Evolutionary conservation across 2,113 vertebrate genomes (phyloP), one percentile per base, ranked within the genome.

Genomic region (Rhynchomys soricoides): DNA sequence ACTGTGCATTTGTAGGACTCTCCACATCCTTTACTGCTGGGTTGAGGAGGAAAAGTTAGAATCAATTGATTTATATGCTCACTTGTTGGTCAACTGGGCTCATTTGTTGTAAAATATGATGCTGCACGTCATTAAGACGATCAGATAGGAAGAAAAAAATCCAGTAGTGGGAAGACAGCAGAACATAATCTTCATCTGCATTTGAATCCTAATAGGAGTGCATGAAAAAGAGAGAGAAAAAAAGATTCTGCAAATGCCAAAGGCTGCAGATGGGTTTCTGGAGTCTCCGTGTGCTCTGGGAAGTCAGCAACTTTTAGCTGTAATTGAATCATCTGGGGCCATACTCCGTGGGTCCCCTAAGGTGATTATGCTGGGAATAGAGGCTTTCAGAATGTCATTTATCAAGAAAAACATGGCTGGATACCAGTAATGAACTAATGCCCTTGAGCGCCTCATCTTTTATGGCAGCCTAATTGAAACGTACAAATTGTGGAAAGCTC

Each of bases 371-470:
- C 94, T 97, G 95, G 96, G 98, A 98, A 98, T 73, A 96, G 97
- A 98, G 97, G 98, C 97, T 98, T 98, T 98, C 98, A 98, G 97
- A 98, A 98, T 95, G 97, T 97, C 98, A 98, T 98, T 98, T 98
- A 97, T 97, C 96, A 98, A 98, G 97, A 97, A 98, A 98, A 98
- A 98, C 97, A 97, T 97, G 98, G 97, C 98, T 98, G 97, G 98
- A 97, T 97, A 97, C 98, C 96, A 98, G 98, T 98, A 98, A 98
- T 98, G 98, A 98, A 98, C 97, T 90, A 96, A 94, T 96, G 97
- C 97, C 98, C 97, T 96, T 75, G 89, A 98, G 98, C 97, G 95
- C 97, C 97, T 97, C 34, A 98, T 98, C 98, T 98, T 98, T 98
- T 97, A 98, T 92, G 87, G 45, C 90, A 97, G 97, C 96, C 97